Evolutionary conservation across 2,113 vertebrate species (phyloP), one percentile per base, ranked within the genome.

Genomic region (Melospiza georgiana): DNA sequence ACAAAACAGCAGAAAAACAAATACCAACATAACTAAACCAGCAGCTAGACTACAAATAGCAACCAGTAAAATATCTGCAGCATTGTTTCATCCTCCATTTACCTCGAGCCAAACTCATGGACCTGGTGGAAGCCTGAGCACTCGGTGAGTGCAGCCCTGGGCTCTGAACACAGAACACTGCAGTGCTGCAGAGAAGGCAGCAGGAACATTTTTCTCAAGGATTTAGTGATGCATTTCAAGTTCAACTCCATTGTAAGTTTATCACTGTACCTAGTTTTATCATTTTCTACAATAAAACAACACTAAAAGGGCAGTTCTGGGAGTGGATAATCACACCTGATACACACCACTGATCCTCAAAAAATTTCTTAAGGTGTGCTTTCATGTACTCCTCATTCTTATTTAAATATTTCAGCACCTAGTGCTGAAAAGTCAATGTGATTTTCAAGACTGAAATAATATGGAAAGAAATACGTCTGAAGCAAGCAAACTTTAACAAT

Each of bases 401-500:
- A 79, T 37, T 88, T 90, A 83, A 75, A 54, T 95, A 85, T 94
- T 94, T 91, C 84, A 94, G 93, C 92, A 87, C 14, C 11, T 65
- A 8, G 6, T 67, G 39, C 33, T 62, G 61, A 69, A 94, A 90
- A 96, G 46, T 28, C 72, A 81, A 11, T 57, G 51, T 25, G 51
- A 65, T 87, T 95, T 93, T 88, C 31, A 80, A 84, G 31, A 49
- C 19, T 63, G 12, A 94, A 89, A 84, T 31, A 66, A 51, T 31
- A 59, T 12, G 20, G 57, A 68, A 90, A 44, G 37, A 71, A 87
- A 84, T 37, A 71, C 10, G 44, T 51, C 24, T 51, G 44, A 84
- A 84, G 94, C 76, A 93, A 95, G 31, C 22, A 93, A 96, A 94
- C 39, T 86, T 96, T 59, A 96, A 87, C 84, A 27, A 31, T 75